Evolutionary conservation across 2,797 vertebrate species (phyloP).

Genomic region (Cetoscarus ocellatus): DNA sequence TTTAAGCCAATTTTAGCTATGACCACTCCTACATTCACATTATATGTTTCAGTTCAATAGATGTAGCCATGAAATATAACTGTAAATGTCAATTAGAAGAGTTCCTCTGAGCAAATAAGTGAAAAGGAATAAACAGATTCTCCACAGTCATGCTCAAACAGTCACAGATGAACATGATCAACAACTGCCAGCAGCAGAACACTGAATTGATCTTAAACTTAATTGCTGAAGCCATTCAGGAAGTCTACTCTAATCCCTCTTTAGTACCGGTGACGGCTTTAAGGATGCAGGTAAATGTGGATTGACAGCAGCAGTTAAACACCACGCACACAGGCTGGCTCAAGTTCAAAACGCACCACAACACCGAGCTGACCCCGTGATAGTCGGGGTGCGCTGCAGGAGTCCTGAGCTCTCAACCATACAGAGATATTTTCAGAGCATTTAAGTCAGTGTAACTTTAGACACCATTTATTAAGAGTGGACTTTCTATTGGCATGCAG

Average conservation of each 20-base stretch:
- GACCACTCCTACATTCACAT: neutral
- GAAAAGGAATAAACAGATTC: constrained; percentile 7
- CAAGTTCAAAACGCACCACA: constrained; percentile 22
- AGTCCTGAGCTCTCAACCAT: neutral
- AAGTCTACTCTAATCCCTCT: constrained; percentile 71
- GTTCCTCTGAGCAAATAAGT: neutral
- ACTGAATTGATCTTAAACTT: constrained; percentile 41
- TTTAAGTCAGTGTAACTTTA: neutral
- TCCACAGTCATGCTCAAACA: neutral
- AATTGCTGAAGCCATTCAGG: constrained; percentile 59
- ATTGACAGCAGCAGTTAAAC: constrained; percentile 49
- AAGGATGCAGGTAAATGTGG: constrained; percentile 58
- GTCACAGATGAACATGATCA: constrained; percentile 8
- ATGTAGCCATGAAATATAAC: neutral
- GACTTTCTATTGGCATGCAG: no score
- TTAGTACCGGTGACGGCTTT: constrained; percentile 61
- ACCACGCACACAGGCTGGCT: constrained; percentile 12
- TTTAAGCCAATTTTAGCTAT: neutral
- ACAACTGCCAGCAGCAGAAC: constrained; percentile 5
- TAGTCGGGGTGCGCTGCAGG: neutral
- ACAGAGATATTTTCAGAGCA: neutral
- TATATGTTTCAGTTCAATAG: neutral
- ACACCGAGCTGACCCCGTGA: neutral
- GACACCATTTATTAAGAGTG: neutral
- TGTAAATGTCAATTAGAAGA: neutral